Evolutionary conservation across 2,113 vertebrate species (phyloP), one percentile per base, ranked within the genome.

Genomic region (Ophthalmolycus amberensis): DNA sequence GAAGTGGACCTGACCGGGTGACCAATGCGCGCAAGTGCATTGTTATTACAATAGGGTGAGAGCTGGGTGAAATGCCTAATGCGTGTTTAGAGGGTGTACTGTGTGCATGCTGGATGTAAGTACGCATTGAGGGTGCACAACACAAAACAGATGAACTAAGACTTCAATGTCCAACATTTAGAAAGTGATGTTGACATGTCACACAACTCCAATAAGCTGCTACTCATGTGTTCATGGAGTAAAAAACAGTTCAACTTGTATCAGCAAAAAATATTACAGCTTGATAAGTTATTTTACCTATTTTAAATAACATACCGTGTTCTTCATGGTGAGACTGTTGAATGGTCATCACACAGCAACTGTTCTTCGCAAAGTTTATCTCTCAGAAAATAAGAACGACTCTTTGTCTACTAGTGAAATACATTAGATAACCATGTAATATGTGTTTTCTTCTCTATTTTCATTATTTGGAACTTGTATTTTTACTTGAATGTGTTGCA

Each of bases 1-100:
- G 87, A 91, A 92, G 84, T 91, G 79, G 89, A 75, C 58, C 85
- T 85, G 68, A 66, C 79, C 66, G 90, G 85, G 82, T 87, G 75
- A 88, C 84, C 81, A 91, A 79, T 84, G 74, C 85, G 90, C 89
- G 8, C 85, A 80, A 60, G 40, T 42, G 81, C 64, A 75, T 94
- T 94, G 89, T 91, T 80, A 91, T 89, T 68, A 67, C 70, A 89
- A 90, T 90, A 59, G 20, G 59, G 29, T 63, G 60, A 86, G 58
- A 83, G 75, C 38, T 84, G 77, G 22, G 80, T 75, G 71, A 80
- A 79, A 85, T 80, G 83, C 85, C 77, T 69, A 70, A 71, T 81
- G 79, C 60, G 67, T 71, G 76, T 82, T 64, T 62, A 54, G 69
- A 82, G 65, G 12, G 52, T 77, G 20, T 15, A 4, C 25, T 56